Conservation (phyloP, 2,888 invertebrate species). For the Silvanus unidentatus region DNA sequence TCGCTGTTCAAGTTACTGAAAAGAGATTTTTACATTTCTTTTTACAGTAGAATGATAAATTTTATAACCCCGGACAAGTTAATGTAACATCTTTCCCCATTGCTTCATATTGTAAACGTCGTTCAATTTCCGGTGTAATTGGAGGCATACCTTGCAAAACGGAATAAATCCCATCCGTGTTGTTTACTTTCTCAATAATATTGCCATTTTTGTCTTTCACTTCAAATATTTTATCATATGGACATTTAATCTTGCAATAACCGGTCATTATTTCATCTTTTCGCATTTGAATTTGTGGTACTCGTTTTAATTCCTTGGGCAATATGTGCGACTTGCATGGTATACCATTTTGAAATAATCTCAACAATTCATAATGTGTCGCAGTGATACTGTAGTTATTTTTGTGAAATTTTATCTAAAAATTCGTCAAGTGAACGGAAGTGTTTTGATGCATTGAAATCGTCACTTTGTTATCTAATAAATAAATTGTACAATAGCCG, state of each 20-base stretch:
- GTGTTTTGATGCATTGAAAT: no score
- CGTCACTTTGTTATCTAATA: background rate
- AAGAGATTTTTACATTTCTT: background rate
- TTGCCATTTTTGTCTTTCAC: conserved; percentile 50
- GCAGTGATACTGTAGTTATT: no score
- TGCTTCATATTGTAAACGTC: conserved; percentile 43
- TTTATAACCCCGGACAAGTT: conserved; percentile 49
- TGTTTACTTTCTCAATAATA: conserved; percentile 54
- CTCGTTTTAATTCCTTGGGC: conserved; percentile 43
- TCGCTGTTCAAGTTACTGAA: conserved; percentile 51
- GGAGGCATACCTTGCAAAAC: conserved; percentile 49
- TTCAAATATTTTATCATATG: conserved; percentile 48
- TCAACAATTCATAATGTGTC: conserved; percentile 37
- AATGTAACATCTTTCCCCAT: conserved; percentile 42
- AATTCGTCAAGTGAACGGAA: no score
- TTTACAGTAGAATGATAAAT: background rate
- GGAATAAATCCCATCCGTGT: conserved; percentile 56
- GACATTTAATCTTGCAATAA: conserved; percentile 52
- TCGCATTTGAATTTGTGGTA: conserved; percentile 43
- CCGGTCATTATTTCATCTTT: conserved; percentile 52
- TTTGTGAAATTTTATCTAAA: no score
- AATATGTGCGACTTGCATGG: conserved; percentile 55
- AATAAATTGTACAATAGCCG: conserved; percentile 52
- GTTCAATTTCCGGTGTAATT: conserved; percentile 43
- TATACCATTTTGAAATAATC: conserved; percentile 50